phyloP scores from a whole-genome alignment of 2,113 vertebrate species.

The Pampusana beccarii region DNA sequence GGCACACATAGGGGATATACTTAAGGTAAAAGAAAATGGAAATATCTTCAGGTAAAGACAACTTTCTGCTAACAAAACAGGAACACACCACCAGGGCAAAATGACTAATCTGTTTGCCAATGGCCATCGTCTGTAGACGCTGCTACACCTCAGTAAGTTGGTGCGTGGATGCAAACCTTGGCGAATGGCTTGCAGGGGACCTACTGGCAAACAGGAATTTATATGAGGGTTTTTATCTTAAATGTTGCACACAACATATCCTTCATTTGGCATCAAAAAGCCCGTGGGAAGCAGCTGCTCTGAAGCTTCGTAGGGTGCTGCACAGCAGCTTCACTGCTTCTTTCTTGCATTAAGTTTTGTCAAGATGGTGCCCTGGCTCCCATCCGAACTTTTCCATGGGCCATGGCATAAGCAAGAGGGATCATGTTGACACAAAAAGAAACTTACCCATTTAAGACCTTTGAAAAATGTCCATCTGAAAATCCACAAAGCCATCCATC shows the following conservation, averaged over 20 bases:
- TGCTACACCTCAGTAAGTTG: not conserved
- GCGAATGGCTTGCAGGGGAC: rapidly evolving
- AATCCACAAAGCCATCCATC: not conserved
- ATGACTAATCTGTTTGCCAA: not conserved
- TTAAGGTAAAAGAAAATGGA: not conserved
- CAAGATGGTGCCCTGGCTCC: not conserved
- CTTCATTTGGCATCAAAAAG: not conserved
- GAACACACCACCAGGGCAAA: not conserved
- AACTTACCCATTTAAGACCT: not conserved
- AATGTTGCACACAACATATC: not conserved
- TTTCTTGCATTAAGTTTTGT: not conserved
- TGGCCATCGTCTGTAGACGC: no score
- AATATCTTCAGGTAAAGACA: not conserved
- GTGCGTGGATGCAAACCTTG: not conserved
- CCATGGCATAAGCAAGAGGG: not conserved
- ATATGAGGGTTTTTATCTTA: not conserved
- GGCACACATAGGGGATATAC: not conserved
- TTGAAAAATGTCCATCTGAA: not conserved
- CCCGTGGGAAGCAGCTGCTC: not conserved
- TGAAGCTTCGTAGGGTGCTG: not conserved
- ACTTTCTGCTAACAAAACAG: not conserved
- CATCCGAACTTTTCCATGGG: not conserved
- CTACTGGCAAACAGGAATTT: not conserved
- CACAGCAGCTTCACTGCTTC: not conserved
- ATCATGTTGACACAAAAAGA: not conserved